These are phyloP conservation scores for Lepisosteus osseus DNA, from an alignment of 2,113 vertebrate species.

Conservation along the genomic window DNA sequence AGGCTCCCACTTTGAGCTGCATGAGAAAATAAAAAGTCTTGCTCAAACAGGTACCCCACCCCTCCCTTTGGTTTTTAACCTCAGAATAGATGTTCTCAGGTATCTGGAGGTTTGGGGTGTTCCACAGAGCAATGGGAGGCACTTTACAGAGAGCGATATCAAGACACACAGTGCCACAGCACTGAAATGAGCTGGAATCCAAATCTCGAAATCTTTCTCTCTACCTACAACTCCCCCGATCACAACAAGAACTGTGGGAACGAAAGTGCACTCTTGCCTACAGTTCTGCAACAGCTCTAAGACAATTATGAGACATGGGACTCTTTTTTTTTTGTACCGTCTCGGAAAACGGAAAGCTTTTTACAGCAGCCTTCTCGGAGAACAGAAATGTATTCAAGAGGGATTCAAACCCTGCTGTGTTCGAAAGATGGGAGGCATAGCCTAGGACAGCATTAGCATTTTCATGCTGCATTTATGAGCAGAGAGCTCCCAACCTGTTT, in stretches of 20 bases:
- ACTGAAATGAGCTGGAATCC: neutral
- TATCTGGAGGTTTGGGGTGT: neutral
- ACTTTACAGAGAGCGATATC: neutral
- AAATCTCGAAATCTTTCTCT: neutral
- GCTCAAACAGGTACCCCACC: neutral
- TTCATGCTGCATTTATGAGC: neutral
- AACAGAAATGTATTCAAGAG: neutral
- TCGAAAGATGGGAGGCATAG: no score
- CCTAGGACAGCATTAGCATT: no score
- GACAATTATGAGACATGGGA: no score
- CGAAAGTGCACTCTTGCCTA: no score
- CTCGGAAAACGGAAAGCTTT: neutral
- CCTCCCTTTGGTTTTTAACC: neutral
- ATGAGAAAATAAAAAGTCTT: neutral
- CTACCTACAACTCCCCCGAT: neutral
- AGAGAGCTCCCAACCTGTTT: no score
- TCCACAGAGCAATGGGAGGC: neutral
- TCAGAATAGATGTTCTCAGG: neutral
- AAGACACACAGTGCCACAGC: neutral
- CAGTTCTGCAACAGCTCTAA: no score
- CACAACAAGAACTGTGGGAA: neutral
- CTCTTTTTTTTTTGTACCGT: neutral
- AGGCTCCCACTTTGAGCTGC: neutral
- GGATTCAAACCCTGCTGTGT: no score
- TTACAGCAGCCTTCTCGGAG: neutral